phyloP scores from a whole-genome alignment of 2,797 vertebrate species.

The Liasis olivaceus region DNA sequence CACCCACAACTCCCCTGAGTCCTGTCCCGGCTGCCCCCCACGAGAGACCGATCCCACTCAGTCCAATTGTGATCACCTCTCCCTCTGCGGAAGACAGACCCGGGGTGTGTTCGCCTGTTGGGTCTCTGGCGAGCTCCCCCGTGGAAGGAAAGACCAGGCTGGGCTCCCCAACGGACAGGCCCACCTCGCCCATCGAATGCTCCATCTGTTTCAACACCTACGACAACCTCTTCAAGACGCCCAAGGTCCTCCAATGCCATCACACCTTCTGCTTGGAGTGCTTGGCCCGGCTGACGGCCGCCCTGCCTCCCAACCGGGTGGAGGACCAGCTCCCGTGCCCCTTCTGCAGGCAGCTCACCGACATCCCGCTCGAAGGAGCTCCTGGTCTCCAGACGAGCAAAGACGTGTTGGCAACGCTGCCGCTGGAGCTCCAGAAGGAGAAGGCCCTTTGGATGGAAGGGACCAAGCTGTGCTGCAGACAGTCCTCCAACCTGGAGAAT shows the following conservation, averaged over 20 bases:
- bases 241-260: slow-evolving; percentile 89
- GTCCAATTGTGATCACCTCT: slow-evolving; percentile 56
- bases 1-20: slow-evolving; percentile 48
- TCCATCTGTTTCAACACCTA: slow-evolving; percentile 95
- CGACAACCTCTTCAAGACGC: slow-evolving; percentile 95
- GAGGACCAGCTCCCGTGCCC: slow-evolving; percentile 84
- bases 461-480: slow-evolving; percentile 86
- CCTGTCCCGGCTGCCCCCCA: slow-evolving; percentile 1
- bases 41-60: slow-evolving; percentile 63
- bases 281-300: slow-evolving; percentile 86
- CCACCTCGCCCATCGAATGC: slow-evolving; percentile 83
- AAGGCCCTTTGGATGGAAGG: slow-evolving; percentile 91
- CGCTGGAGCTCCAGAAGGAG: slow-evolving; percentile 81
- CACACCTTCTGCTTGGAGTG: slow-evolving; percentile 97
- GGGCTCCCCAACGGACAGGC: slow-evolving; percentile 42
- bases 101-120: not conserved
- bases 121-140: slow-evolving; percentile 7
- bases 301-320: slow-evolving; percentile 68
- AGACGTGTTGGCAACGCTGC: slow-evolving; percentile 85
- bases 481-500: slow-evolving; percentile 22
- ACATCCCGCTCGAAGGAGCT: slow-evolving; percentile 80
- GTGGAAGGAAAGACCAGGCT: slow-evolving; percentile 48
- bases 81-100: slow-evolving; percentile 36
- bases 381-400: slow-evolving; percentile 85
- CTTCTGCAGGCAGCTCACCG: slow-evolving; percentile 87